Evolutionary conservation across 2,113 vertebrate genomes (phyloP), one percentile per base, ranked within the genome.

Genomic region (Benitochromis conjunctus): DNA sequence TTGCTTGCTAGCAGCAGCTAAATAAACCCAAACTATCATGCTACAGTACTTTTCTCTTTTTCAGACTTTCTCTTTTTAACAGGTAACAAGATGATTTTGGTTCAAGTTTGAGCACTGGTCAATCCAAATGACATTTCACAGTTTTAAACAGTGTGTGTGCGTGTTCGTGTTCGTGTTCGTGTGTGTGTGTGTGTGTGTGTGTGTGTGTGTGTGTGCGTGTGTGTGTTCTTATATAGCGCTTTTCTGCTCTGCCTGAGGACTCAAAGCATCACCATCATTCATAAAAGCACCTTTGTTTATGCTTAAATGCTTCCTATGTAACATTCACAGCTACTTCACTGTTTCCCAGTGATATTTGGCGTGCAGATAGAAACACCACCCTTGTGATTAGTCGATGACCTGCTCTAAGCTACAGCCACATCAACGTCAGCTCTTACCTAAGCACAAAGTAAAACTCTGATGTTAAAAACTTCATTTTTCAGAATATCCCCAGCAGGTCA

Each of bases 401-500:
- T 64, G 10, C 13, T 64, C 19, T 21, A 21, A 64, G 34, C 38
- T 38, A 38, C 10, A 0, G 34, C 60, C 19, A 38, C 19, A 64
- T 38, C 10, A 64, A 31, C 60, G 38, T 1, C 60, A n/a, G n/a
- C n/a, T n/a, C n/a, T n/a, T n/a, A n/a, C n/a, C n/a, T n/a, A 38
- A 64, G 4, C 34, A 38, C 34, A 64, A 74, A 71, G 41, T 26
- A 46, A 71, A 46, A 48, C 21, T 46, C 66, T 71, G 0, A 71
- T 9, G 10, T 71, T 26, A 1, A 43, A 43, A 43, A 43, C 0
- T 0, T 46, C 0, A 10, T 46, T 46, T 26, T 18, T 1, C 46
- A 46, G 55, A 14, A 26, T 58, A 24, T 31, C 56, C 56, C 14
- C 26, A 58, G 13, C 29, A 16, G 56, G 24, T 14, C 11, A 24